Conservation (phyloP, 2,888 invertebrate species). For the Acronicta leporina region DNA sequence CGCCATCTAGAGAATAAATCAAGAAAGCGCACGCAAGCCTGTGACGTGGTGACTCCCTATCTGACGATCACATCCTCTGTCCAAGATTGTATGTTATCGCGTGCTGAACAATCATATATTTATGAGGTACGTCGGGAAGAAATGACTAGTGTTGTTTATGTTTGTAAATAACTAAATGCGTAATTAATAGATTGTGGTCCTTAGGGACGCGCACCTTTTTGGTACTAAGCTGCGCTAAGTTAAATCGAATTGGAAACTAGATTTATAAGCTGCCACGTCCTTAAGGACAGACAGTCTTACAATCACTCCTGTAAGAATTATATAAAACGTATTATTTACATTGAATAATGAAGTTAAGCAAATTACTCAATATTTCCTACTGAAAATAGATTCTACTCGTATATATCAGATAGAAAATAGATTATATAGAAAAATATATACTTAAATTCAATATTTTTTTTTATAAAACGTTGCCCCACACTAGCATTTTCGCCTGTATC, state of each 20-base stretch:
- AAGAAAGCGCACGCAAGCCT: slow-evolving; percentile 48
- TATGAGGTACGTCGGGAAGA: slow-evolving; percentile 39
- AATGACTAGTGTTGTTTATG: slow-evolving; percentile 42
- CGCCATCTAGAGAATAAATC: slow-evolving; percentile 56
- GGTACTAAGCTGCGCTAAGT: not conserved
- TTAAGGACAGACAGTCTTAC: no score
- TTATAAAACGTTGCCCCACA: no score
- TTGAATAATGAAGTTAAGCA: no score
- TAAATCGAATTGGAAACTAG: not conserved
- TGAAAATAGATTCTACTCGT: no score
- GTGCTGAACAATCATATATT: slow-evolving; percentile 44
- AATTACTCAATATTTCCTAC: no score
- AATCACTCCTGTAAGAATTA: no score
- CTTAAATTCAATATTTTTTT: no score
- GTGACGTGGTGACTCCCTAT: slow-evolving; percentile 39
- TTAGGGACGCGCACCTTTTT: not conserved
- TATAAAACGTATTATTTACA: no score
- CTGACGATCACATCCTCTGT: slow-evolving; percentile 44
- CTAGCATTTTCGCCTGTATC: no score
- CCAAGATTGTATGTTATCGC: slow-evolving; percentile 40
- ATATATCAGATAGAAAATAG: no score
- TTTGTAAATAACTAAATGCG: slow-evolving; percentile 19
- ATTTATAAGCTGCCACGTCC: no score
- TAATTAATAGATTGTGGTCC: slow-evolving; percentile 7
- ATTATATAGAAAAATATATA: no score